Evolutionary conservation across 2,797 vertebrate genomes (phyloP).

Genomic region (Alouatta caraya): DNA sequence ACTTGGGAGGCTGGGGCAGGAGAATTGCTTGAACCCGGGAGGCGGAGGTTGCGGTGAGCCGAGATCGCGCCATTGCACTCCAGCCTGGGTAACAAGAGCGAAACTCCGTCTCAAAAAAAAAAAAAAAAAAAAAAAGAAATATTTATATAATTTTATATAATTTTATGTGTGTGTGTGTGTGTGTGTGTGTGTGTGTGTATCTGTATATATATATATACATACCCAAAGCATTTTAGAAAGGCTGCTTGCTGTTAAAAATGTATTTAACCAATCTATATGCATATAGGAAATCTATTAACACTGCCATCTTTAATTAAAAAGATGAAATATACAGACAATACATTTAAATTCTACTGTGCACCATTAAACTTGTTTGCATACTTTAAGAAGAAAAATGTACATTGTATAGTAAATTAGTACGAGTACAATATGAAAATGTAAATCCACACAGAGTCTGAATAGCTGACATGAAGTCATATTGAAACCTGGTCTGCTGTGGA

Average conservation of each 20-base stretch:
- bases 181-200: no score
- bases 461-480: neutral
- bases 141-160: neutral
- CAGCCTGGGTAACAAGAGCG: no score
- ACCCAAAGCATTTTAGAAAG: slow-evolving; percentile 49
- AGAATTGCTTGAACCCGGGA: no score
- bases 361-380: slow-evolving; percentile 14
- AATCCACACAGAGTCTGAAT: neutral
- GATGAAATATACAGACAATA: slow-evolving; percentile 38
- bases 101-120: no score
- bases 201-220: neutral
- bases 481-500: slow-evolving; percentile 18
- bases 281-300: slow-evolving; percentile 43
- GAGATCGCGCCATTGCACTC: no score
- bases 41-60: no score
- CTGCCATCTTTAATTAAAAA: slow-evolving; percentile 54
- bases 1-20: no score
- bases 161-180: no score
- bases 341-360: slow-evolving; percentile 35
- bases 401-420: slow-evolving; percentile 34
- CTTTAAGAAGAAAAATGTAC: slow-evolving; percentile 42
- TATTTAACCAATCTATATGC: slow-evolving; percentile 6
- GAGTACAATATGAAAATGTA: slow-evolving; percentile 18
- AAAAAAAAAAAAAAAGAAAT: no score
- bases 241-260: slow-evolving; percentile 29